Evolutionary conservation across 92 coral and sea anemone species (phyloP), one percentile per base, ranked within the genome.

Genomic region (Porites divaricata): DNA sequence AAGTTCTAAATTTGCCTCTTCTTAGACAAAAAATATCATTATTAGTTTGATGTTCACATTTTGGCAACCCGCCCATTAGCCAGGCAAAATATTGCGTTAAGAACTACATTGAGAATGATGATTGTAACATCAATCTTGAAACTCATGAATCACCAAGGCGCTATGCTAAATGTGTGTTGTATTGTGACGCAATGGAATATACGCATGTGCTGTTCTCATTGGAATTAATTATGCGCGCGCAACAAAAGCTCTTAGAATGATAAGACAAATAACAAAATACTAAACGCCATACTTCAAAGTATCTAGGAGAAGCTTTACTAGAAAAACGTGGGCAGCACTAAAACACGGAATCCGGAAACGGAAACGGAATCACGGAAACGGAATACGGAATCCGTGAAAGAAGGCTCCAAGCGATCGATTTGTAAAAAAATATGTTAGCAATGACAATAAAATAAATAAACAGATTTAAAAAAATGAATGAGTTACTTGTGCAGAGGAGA

Each of bases 51-150:
- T 35, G 45, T 17, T 12, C 51, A 24, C 65, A 14, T 14, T 26
- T 56, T 51, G 79, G 79, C 86, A 71, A 72, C 79, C 45, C 48
- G 26, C 64, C 79, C 49, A 23, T 79, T 82, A 61, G 63, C 86
- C 86, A 71, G 86, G 79, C 63, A 25, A 61, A 23, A 21, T 14
- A 19, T 50, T 13, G 26, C 23, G 21, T 21, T 4, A 22, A 25
- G 19, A 20, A 41, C 79, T 72, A 72, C 79, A 81, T 81, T 16
- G 56, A 49, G 21, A 62, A 15, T 2, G 50, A 26, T 6, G 58
- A 5, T 16, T 6, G 19, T 9, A 54, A 54, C 17, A 14, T 9
- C 9, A 6, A 66, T n/a, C 13, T 49, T 2, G 5, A 8, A 15
- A 7, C 9, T 25, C 22, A 6, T 52, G 2, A 69, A n/a, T 66